phyloP scores from a whole-genome alignment of 2,888 invertebrate genomes.

The Lasioglossum malachurum region DNA sequence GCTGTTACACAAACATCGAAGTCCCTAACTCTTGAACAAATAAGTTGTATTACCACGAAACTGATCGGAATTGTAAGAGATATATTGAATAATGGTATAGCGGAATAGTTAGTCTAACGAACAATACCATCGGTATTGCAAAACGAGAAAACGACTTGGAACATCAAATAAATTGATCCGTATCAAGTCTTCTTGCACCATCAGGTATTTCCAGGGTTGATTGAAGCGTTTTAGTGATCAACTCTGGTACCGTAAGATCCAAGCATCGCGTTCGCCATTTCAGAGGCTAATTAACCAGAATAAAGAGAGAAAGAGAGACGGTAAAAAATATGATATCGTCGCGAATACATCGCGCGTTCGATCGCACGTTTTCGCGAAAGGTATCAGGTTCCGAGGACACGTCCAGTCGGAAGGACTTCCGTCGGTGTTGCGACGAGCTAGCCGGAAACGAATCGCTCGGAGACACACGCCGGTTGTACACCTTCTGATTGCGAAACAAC shows the following conservation, averaged over 20 bases:
- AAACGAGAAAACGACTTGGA: too few species aligned
- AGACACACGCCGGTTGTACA: slow-evolving; percentile 21
- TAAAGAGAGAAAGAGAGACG: neutral
- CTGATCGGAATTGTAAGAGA: too few species aligned
- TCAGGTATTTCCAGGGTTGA: too few species aligned
- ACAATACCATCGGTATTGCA: too few species aligned
- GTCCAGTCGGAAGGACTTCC: slow-evolving; percentile 9
- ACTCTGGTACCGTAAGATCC: too few species aligned
- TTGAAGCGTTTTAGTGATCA: too few species aligned
- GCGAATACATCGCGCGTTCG: neutral
- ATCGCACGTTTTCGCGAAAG: neutral
- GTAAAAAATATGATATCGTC: neutral
- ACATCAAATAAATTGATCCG: too few species aligned
- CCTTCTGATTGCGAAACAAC: slow-evolving; percentile 30
- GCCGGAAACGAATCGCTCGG: slow-evolving; percentile 18
- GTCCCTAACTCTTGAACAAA: neutral
- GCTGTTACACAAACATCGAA: neutral
- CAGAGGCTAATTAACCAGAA: too few species aligned
- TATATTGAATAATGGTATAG: too few species aligned
- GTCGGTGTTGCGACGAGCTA: slow-evolving; percentile 7
- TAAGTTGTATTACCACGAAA: neutral
- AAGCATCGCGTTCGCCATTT: too few species aligned
- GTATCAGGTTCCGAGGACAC: neutral
- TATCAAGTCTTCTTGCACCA: too few species aligned
- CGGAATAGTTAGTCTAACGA: too few species aligned